Evolutionary conservation across 2,797 vertebrate genomes (phyloP), one percentile per base, ranked within the genome.

Genomic region (Phalanger gymnotis): DNA sequence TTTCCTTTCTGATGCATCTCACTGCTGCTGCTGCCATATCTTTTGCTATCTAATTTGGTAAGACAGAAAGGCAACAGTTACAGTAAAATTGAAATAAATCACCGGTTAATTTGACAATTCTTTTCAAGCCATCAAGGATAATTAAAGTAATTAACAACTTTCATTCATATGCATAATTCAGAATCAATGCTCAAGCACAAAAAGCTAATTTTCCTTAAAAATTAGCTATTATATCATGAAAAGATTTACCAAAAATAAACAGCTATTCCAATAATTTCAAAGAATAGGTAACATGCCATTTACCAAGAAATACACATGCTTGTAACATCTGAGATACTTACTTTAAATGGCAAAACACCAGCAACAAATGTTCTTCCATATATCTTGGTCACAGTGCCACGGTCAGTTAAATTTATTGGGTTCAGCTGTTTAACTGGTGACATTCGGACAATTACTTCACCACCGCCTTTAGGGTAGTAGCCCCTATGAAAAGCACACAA

Each of bases 401-500:
- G 98, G 93, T 99, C 99, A 0, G 97, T 99, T 98, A 99, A 98
- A 96, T 98, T 99, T 96, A 99, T 96, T 2, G 99, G 99, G 92
- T 96, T 99, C 98, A 99, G 96, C 94, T 99, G 99, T 96, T 99
- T 99, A 94, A 99, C 98, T 0, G 99, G 99, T n/a, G 99, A 99
- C 94, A 99, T 99, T n/a, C 97, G 99, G 93, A 99, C 97, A 90
- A 98, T 56, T 94, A 99, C 99, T 98, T 99, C 99, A 19, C 99
- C 99, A 0, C 99, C 99, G 13, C 99, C 99, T 97, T 99, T 99
- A 58, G 99, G 99, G 97, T 99, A 99, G 98, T 99, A 99, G 40
- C 99, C 99, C 97, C 99, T 99, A 34, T 94, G 56, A 95, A 98
- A 92, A 98, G 96, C 10, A 92, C 27, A 95, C 56, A 94, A 93